phyloP scores from a whole-genome alignment of 2,888 invertebrate genomes.

The Trypoxylon attenuatum region DNA sequence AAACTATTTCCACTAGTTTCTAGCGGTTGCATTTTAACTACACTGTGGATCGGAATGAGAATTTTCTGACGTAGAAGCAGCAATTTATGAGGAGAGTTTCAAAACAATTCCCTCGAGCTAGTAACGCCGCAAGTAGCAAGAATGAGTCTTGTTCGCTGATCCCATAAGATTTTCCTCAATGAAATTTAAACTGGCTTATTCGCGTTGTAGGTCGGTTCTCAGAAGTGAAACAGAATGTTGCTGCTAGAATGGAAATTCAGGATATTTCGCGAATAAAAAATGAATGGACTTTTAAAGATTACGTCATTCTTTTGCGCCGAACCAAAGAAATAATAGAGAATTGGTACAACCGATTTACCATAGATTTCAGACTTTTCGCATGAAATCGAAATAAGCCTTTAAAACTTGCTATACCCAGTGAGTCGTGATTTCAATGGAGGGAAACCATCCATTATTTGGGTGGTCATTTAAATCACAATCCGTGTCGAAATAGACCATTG shows the following conservation, averaged over 20 bases:
- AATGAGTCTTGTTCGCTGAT: not conserved
- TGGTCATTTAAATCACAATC: conserved; percentile 48
- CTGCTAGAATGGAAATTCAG: no score
- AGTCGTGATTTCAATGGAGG: no score
- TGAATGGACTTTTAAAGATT: not conserved
- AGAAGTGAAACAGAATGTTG: no score
- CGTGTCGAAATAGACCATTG: no score
- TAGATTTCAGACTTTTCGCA: conserved; percentile 17
- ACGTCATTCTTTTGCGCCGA: not conserved
- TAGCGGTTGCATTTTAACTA: no score
- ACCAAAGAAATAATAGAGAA: conserved; percentile 41
- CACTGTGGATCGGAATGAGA: not conserved
- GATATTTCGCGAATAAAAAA: no score
- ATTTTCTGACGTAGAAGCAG: not conserved
- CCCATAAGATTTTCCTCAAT: not conserved
- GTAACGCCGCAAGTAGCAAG: not conserved
- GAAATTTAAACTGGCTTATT: no score
- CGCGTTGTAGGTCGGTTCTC: no score
- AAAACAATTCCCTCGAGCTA: not conserved
- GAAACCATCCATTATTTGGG: no score
- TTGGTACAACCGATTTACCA: no score
- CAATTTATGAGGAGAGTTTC: not conserved
- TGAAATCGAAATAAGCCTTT: conserved; percentile 36
- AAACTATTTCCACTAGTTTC: no score
- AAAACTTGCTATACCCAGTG: conserved; percentile 10